phyloP scores from a whole-genome alignment of 2,797 vertebrate genomes.

The Pogonophryne albipinna region DNA sequence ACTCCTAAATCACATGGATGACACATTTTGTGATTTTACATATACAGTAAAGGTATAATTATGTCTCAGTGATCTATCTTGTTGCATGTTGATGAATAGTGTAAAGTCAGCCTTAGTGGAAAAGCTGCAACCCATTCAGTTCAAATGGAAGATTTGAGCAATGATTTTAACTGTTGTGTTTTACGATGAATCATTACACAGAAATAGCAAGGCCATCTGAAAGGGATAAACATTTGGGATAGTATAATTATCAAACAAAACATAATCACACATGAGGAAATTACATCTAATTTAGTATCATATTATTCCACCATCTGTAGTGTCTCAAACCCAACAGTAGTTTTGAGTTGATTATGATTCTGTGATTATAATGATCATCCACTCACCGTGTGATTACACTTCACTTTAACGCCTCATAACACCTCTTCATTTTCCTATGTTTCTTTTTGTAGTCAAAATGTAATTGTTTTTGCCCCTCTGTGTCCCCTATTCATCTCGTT shows the following conservation, averaged over 20 bases:
- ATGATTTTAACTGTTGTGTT: neutral
- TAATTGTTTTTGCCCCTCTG: neutral
- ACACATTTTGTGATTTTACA: no score
- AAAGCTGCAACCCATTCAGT: neutral
- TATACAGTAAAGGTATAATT: no score
- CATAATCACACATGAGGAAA: constrained; percentile 9
- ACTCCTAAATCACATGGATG: no score
- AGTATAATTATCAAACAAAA: neutral
- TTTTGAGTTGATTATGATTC: constrained; percentile 23
- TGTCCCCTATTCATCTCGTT: neutral
- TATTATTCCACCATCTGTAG: constrained; percentile 11
- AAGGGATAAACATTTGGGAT: constrained; percentile 10
- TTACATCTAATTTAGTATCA: neutral
- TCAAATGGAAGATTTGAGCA: constrained; percentile 1
- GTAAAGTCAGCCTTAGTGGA: neutral
- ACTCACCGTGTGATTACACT: constrained; percentile 22
- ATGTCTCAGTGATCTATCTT: neutral
- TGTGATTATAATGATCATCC: constrained; percentile 31
- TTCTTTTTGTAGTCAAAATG: neutral
- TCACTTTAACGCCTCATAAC: neutral
- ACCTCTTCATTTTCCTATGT: neutral
- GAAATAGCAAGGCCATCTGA: constrained; percentile 1
- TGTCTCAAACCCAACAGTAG: constrained; percentile 1
- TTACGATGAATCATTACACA: neutral
- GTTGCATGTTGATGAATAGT: neutral